Conservation (phyloP, 2,797 vertebrate genomes). For the Microhierax caerulescens region DNA sequence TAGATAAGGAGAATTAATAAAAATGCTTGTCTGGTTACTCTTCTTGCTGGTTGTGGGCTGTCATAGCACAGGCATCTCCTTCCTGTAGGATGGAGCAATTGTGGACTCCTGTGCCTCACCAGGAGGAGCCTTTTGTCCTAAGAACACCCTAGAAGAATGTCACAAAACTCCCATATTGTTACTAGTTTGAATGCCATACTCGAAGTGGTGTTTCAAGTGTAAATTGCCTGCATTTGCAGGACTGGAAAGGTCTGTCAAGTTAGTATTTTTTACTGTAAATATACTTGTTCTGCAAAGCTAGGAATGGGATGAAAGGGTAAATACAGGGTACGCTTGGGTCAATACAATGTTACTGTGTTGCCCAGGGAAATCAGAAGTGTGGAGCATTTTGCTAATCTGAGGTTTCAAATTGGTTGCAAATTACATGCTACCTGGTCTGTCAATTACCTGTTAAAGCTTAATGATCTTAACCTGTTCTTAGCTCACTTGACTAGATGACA, state of each 20-base stretch:
- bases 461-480: conserved; percentile 6
- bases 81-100: background rate
- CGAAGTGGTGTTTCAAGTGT: too few species aligned
- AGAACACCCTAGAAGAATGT: background rate
- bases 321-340: background rate
- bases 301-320: background rate
- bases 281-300: background rate
- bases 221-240: background rate
- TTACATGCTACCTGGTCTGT: background rate
- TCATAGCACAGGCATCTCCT: background rate
- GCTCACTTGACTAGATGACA: background rate
- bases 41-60: background rate
- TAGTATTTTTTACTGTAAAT: background rate
- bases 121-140: background rate
- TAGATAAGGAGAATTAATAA: background rate
- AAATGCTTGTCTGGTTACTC: background rate
- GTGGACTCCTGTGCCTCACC: rapidly evolving
- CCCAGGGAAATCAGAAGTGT: background rate
- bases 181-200: too few species aligned
- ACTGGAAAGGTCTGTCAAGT: background rate
- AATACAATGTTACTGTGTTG: background rate
- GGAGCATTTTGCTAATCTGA: background rate
- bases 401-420: background rate
- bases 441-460: background rate
- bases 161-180: background rate